Percentiles rank a stretch among this genome's conserved stretches.
These are phyloP conservation scores for Lethenteron camtschaticum DNA, from an alignment of 2,113 vertebrate species.

Conservation along the genomic window DNA sequence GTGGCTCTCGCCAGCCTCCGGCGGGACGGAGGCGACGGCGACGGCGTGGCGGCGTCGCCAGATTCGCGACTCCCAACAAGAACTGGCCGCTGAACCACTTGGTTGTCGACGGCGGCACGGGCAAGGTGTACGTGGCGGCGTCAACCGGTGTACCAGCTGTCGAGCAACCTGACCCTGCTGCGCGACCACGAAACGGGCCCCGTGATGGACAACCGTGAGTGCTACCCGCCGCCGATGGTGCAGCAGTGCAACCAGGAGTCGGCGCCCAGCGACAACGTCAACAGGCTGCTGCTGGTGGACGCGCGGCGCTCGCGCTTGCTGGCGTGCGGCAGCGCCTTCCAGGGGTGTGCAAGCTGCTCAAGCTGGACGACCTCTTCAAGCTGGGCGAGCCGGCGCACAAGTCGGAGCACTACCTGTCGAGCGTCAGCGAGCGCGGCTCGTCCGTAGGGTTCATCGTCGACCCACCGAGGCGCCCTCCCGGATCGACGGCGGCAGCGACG, in stretches of 20 bases:
- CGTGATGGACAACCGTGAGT: constrained; percentile 90
- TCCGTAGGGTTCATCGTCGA: constrained; percentile 93
- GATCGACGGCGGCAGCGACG: no score
- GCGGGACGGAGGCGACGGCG: background rate
- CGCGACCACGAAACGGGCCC: constrained; percentile 79
- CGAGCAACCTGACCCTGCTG: constrained; percentile 48
- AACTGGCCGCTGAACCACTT: constrained; percentile 82
- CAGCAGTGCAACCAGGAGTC: constrained; percentile 80
- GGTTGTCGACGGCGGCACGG: constrained; percentile 71
- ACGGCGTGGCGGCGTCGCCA: constrained; percentile 21
- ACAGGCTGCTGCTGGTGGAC: constrained; percentile 96
- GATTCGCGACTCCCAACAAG: constrained; percentile 12
- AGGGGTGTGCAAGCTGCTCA: constrained; percentile 85
- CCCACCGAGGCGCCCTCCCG: constrained; percentile 19
- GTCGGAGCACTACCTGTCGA: constrained; percentile 93
- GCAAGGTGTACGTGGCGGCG: constrained; percentile 72
- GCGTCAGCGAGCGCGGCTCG: constrained; percentile 79
- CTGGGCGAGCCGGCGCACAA: constrained; percentile 88
- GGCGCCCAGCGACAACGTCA: constrained; percentile 70
- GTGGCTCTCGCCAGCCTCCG: background rate
- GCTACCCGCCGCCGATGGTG: constrained; percentile 82
- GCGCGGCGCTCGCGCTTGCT: constrained; percentile 78
- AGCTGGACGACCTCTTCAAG: constrained; percentile 90
- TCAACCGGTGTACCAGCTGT: constrained; percentile 96
- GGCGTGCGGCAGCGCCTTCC: constrained; percentile 83